phyloP scores from a whole-genome alignment of 2,113 vertebrate genomes.

The Pachycephala philippinensis region DNA sequence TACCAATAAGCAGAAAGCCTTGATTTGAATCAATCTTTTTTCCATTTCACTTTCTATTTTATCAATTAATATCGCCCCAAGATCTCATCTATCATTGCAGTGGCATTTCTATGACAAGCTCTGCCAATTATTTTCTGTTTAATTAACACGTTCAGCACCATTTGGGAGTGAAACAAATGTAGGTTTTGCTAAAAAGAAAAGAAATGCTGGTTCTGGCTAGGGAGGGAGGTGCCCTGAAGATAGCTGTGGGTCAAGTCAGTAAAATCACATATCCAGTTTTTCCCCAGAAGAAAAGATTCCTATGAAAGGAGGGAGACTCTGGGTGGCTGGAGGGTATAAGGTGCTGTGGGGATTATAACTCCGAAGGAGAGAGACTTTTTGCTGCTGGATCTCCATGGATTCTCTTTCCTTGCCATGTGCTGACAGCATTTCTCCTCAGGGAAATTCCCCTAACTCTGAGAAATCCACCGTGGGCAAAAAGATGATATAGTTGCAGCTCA shows the following conservation, averaged over 20 bases:
- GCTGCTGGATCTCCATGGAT: background rate
- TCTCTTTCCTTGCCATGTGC: background rate
- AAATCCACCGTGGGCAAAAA: background rate
- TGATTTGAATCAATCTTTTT: background rate
- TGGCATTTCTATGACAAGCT: background rate
- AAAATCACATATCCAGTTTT: background rate
- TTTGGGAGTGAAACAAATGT: background rate
- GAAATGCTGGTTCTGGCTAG: background rate
- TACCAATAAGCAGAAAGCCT: background rate
- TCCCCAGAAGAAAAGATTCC: background rate
- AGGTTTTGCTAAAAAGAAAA: background rate
- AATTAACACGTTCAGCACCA: background rate
- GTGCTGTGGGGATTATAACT: background rate
- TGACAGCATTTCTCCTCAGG: background rate
- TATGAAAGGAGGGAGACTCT: background rate
- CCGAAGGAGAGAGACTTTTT: background rate
- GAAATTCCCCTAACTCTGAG: background rate
- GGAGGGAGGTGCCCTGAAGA: background rate
- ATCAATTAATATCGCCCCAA: background rate
- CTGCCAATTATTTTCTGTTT: background rate
- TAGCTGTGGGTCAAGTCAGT: background rate
- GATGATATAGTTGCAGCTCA: background rate
- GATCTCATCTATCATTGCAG: background rate
- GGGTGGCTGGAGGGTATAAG: background rate
- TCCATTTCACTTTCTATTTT: background rate